Evolutionary conservation across 2,888 invertebrate species (phyloP).

Genomic region (Caenorhabditis imperialis): DNA sequence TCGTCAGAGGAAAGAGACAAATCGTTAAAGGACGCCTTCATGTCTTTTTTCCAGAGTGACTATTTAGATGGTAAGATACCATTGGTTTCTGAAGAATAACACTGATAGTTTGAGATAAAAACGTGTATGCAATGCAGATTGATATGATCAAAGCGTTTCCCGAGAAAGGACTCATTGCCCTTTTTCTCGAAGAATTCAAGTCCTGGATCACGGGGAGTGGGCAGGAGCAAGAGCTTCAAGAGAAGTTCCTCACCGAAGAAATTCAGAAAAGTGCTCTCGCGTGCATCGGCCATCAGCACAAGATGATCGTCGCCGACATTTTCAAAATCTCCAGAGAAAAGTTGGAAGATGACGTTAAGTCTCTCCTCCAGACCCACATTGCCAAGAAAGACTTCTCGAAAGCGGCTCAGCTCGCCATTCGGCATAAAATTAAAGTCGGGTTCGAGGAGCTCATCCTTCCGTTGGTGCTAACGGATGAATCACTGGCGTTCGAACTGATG

Average conservation of each 20-base stretch:
- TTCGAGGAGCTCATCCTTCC: slow-evolving; percentile 25
- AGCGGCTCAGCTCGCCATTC: slow-evolving; percentile 20
- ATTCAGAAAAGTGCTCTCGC: slow-evolving; percentile 18
- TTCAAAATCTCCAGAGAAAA: slow-evolving; percentile 18
- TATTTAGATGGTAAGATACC: no score
- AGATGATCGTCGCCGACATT: slow-evolving; percentile 6
- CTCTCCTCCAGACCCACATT: slow-evolving; percentile 1
- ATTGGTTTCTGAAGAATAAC: no score
- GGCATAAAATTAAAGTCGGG: slow-evolving; percentile 1
- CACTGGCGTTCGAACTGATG: slow-evolving; percentile 14
- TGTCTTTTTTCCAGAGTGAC: no score
- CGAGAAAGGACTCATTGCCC: slow-evolving; percentile 11
- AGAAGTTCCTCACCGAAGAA: slow-evolving; percentile 1
- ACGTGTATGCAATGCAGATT: slow-evolving; percentile 20
- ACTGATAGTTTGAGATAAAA: slow-evolving; percentile 10
- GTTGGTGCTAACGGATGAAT: slow-evolving; percentile 7
- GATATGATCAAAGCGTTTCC: slow-evolving; percentile 43
- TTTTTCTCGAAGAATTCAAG: slow-evolving; percentile 22
- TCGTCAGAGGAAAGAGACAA: no score
- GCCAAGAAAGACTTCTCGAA: slow-evolving; percentile 18
- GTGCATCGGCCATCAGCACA: slow-evolving; percentile 8
- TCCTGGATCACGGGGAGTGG: slow-evolving; percentile 11
- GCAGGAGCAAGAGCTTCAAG: slow-evolving; percentile 5
- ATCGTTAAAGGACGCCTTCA: no score
- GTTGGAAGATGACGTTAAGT: slow-evolving; percentile 11